phyloP scores from a whole-genome alignment of 2,113 vertebrate genomes.

The Siniperca chuatsi region DNA sequence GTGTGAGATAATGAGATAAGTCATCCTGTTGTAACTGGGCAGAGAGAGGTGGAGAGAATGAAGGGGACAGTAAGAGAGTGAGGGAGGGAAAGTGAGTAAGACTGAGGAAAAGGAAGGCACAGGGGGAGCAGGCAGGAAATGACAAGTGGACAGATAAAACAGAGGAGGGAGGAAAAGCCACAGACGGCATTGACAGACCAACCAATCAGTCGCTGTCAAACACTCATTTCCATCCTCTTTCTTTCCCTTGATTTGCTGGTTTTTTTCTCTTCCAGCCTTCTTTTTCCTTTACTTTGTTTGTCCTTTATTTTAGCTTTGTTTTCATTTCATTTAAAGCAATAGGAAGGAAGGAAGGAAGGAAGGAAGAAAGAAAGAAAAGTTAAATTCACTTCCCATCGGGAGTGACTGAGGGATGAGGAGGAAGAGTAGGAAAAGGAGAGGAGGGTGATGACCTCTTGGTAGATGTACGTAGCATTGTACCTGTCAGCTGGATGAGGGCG shows the following conservation, averaged over 20 bases:
- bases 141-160: constrained; percentile 10
- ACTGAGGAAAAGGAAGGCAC: not conserved
- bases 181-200: constrained; percentile 5
- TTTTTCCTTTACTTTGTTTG: not conserved
- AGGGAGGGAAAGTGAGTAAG: not conserved
- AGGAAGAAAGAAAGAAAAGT: not conserved
- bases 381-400: not conserved
- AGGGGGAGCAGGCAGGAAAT: not conserved
- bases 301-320: not conserved
- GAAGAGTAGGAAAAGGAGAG: not conserved
- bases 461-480: constrained; percentile 51
- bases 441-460: not conserved
- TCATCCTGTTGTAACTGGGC: constrained; percentile 36
- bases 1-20: constrained; percentile 18
- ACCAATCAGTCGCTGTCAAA: not conserved
- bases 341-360: not conserved
- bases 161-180: not conserved
- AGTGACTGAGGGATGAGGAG: not conserved
- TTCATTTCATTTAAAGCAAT: not conserved
- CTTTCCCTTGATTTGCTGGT: not conserved
- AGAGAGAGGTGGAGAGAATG: not conserved
- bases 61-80: not conserved
- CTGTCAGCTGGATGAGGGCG: constrained; percentile 75
- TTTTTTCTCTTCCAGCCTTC: no score
- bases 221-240: not conserved